phyloP scores from a whole-genome alignment of 2,113 vertebrate genomes.

The Empidonax traillii region DNA sequence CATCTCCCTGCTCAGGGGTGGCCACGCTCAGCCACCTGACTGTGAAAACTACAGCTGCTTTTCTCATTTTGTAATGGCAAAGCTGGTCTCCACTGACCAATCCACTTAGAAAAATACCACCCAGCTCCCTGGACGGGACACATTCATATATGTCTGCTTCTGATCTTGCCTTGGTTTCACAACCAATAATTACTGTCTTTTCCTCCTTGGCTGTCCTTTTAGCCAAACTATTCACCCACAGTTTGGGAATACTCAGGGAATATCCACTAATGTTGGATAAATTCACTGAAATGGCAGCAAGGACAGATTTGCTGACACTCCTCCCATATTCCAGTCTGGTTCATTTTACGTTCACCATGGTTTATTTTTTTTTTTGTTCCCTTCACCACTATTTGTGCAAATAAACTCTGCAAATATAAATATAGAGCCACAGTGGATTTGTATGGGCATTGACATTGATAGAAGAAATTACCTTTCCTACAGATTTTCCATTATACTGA shows the following conservation, averaged over 20 bases:
- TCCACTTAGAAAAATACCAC: background rate
- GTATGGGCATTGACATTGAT: background rate
- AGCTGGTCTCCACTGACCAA: background rate
- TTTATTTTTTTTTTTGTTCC: background rate
- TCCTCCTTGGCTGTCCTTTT: background rate
- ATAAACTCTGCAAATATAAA: background rate
- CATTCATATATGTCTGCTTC: rapidly evolving
- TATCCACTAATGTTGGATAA: background rate
- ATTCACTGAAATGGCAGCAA: background rate
- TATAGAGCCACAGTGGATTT: background rate
- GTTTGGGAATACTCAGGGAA: background rate
- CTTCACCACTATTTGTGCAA: background rate
- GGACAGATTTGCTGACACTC: background rate
- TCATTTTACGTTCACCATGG: background rate
- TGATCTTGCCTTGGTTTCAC: background rate
- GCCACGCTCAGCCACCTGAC: background rate
- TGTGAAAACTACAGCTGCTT: background rate
- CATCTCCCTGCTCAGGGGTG: background rate
- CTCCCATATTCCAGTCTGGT: background rate
- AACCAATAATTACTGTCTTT: background rate
- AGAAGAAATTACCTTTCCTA: background rate
- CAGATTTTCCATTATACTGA: background rate
- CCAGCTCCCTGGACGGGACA: background rate
- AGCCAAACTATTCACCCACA: background rate
- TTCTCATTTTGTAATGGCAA: background rate